Evolutionary conservation across 2,888 invertebrate species (phyloP), one percentile per base, ranked within the genome.

Genomic region (Nymphalis c-album): DNA sequence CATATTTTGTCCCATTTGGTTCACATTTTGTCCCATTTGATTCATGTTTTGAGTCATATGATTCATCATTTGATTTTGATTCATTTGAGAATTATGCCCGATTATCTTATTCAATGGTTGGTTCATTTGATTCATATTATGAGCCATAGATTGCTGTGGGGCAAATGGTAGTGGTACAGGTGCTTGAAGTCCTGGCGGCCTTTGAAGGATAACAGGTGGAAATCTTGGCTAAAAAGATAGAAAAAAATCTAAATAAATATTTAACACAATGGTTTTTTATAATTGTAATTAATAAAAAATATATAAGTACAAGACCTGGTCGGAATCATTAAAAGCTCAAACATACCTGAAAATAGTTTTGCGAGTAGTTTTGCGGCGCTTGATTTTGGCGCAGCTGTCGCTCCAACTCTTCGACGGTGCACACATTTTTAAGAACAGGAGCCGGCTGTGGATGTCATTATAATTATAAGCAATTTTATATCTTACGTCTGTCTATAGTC

Each of bases 331-430:
- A 50, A 47, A 63, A 20, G 18, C 5, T 16, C 8, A 48, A 26
- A 46, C 31, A 73, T 64, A 88, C 90, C 86, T 89, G 91, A 63
- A 80, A 91, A 68, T 79, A 89, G 72, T 82, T 85, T 75, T 90
- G 87, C 65, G 80, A 78, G 68, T 76, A 82, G 3, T 75, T 78
- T 64, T 82, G 85, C 59, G 88, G 87, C 57, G 67, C 71, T 58
- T 84, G 90, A 18, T 85, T 87, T 73, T 94, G 93, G 1, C 95
- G 93, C 64, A 96, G 85, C 75, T 94, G 95, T 53, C 95, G 91
- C 80, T 96, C 96, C 78, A 96, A 75, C 81, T 96, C 96, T 78
- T 96, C 95, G 10, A 96, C 95, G 0, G 95, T 95, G 81, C 95
- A 94, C 53, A 95, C 94, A 87, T 95, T 95, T 80, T 94, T 94